Percentiles rank a stretch among this genome's conserved stretches.
phyloP scores from a whole-genome alignment of 2,888 invertebrate species.

The Lasioglossum oenotherae region DNA sequence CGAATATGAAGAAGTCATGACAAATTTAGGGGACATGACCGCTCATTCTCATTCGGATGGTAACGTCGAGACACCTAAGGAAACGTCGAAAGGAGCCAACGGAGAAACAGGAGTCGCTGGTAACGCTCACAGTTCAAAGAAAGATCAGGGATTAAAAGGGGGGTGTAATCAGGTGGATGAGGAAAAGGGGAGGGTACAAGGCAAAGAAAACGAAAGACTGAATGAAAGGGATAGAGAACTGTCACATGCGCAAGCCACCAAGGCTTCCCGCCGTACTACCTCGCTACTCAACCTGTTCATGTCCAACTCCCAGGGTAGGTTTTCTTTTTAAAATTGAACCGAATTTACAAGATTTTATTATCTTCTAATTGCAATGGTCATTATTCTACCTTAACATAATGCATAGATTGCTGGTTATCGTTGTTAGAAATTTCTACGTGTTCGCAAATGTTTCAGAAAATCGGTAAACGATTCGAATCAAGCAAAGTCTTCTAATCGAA shows the following conservation, averaged over 20 bases:
- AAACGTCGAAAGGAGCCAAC: slow-evolving; percentile 81
- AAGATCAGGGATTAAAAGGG: slow-evolving; percentile 81
- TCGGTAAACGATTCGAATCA: neutral
- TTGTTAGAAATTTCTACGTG: neutral
- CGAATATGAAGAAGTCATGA: slow-evolving; percentile 82
- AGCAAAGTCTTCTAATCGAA: neutral
- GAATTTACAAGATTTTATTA: slow-evolving; percentile 52
- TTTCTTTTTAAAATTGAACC: slow-evolving; percentile 56
- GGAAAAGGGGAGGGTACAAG: slow-evolving; percentile 77
- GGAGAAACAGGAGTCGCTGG: slow-evolving; percentile 84
- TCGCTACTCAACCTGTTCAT: slow-evolving; percentile 98
- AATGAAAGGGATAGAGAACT: slow-evolving; percentile 78
- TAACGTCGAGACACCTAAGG: slow-evolving; percentile 73
- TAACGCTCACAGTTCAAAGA: slow-evolving; percentile 82
- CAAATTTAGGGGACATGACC: slow-evolving; percentile 80
- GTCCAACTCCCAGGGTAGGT: slow-evolving; percentile 96
- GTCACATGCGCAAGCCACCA: slow-evolving; percentile 84
- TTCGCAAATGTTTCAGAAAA: neutral
- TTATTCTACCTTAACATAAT: slow-evolving; percentile 59
- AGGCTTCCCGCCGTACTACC: slow-evolving; percentile 96
- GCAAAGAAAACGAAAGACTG: slow-evolving; percentile 76
- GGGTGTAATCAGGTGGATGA: slow-evolving; percentile 80
- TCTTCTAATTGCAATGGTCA: slow-evolving; percentile 61
- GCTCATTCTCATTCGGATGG: slow-evolving; percentile 77
- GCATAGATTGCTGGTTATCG: slow-evolving; percentile 16